Base-by-base conservation (phyloP, 1,140 invertebrate genomes). In the Drosophila sp. region DNA sequence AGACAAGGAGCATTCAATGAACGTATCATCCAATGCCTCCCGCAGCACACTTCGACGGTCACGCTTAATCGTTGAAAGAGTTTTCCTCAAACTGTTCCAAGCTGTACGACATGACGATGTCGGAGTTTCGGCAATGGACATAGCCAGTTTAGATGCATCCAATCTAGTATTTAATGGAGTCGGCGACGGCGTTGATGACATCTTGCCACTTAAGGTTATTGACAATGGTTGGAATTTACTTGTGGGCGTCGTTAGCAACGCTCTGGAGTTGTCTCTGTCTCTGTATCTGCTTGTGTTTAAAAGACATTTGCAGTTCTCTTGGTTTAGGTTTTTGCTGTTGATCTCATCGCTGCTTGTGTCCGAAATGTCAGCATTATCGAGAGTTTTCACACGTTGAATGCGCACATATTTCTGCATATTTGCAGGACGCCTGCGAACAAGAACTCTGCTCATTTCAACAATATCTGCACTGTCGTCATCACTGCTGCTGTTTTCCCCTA, bases 341-440 rank as follows among this genome's bases (percentile, higher is more conserved):
- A 11, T 0, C 9, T 62, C 65, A 18, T 73, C 65, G 57, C 27
- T 73, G 57, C 71, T 73, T 0, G 41, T 7, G 7, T 62, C 65
- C 1, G 71, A 73, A 27, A 73, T 73, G 2, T 38, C 0, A 0
- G 40, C 2, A 9, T 21, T 46, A 2, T 21, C n/a, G 0, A 45
- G 43, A 7, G 6, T n/a, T 7, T 61, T 16, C 9, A 3, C 16
- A 2, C 34, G 25, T 9, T 16, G 54, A 18, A 27, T 21, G 0
- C 40, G 41, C 36, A n/a, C 29, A 36, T 69, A 69, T 41, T 67
- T 73, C 16, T 57, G 51, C 21, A 13, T 56, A 8, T 36, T 21
- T 38, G 46, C 5, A 7, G 46, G 36, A n/a, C 9, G 59, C 8
- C 7, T 36, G 21, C 18, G 7, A 0, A 45, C 36, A 7, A 71